A percentile compares a stretch with the other conserved stretches of the same genome.
Conservation (phyloP, 2,113 vertebrate genomes). For the Eptesicus fuscus region DNA sequence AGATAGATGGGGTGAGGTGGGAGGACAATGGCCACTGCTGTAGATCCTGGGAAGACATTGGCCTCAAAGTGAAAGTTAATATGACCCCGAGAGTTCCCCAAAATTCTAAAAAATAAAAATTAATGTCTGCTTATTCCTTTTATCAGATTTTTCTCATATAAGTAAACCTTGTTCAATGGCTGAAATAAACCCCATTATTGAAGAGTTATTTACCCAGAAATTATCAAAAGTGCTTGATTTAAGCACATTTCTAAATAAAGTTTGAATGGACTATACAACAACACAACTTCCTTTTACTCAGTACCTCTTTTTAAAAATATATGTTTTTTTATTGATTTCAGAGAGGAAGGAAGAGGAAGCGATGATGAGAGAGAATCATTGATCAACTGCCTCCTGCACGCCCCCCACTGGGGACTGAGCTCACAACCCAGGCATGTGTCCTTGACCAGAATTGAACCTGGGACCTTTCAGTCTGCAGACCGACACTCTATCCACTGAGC, state of each 20-base stretch:
- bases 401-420: too few species aligned
- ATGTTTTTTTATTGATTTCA: too few species aligned
- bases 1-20: not conserved
- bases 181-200: not conserved
- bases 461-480: too few species aligned
- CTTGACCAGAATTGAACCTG: too few species aligned
- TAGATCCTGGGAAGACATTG: not conserved
- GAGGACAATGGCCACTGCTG: not conserved
- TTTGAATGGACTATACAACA: not conserved
- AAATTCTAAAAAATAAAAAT: not conserved
- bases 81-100: not conserved
- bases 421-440: too few species aligned
- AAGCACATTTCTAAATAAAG: conserved; percentile 19
- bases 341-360: too few species aligned
- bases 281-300: not conserved
- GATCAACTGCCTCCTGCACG: too few species aligned
- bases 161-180: not conserved
- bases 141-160: not conserved
- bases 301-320: not conserved
- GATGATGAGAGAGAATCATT: too few species aligned
- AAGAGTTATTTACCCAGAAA: conserved; percentile 20
- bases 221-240: not conserved
- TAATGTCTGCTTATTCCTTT: not conserved
- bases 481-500: too few species aligned
- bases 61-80: not conserved